phyloP scores from a whole-genome alignment of 92 coral and sea anemone genomes.

The Siderastrea radians region DNA sequence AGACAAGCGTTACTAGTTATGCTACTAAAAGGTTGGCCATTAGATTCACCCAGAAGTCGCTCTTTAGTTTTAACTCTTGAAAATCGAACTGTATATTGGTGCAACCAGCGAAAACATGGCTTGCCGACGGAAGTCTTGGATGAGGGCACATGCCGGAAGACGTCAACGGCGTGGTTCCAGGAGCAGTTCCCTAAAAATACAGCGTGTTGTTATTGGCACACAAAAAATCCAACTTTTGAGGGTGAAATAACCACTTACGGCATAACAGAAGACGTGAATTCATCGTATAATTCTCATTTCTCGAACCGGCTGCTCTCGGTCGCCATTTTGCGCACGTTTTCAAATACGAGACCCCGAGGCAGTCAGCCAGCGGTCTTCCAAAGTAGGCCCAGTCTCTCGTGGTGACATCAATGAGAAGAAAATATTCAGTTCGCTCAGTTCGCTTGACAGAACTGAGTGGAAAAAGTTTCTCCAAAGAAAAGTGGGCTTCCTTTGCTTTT shows the following conservation, averaged over 20 bases:
- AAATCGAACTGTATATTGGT: conserved; percentile 23
- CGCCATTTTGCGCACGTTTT: conserved; percentile 62
- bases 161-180: conserved; percentile 20
- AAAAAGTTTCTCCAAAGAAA: background rate
- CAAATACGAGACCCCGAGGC: conserved; percentile 29
- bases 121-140: background rate
- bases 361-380: conserved; percentile 4
- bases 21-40: conserved; percentile 15
- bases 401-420: background rate
- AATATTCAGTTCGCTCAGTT: background rate
- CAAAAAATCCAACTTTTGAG: background rate
- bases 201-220: background rate
- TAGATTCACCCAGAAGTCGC: conserved; percentile 17
- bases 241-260: conserved; percentile 65
- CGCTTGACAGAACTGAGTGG: background rate
- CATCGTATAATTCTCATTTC: conserved; percentile 61
- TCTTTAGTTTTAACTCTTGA: conserved; percentile 20
- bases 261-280: conserved; percentile 56
- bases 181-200: conserved; percentile 14
- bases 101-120: conserved; percentile 31
- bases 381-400: conserved; percentile 10
- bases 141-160: background rate
- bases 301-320: conserved; percentile 38
- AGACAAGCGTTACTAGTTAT: background rate
- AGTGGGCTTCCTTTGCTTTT: background rate